A percentile compares a stretch with the other conserved stretches of the same genome.
phyloP scores from a whole-genome alignment of 1,140 invertebrate genomes.

The Schlechtendalia chinensis region DNA sequence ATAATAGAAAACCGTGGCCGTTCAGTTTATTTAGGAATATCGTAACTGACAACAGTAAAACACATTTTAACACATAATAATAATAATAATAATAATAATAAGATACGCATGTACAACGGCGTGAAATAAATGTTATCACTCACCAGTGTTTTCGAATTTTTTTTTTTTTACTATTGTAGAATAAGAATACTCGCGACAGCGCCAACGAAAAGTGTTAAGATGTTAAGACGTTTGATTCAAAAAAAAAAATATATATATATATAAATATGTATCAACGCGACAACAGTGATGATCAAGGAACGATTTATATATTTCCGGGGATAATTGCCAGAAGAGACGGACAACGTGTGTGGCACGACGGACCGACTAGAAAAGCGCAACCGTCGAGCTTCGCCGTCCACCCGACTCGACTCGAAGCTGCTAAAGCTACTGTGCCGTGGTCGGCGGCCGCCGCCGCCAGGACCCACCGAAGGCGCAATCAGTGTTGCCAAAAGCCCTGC shows the following conservation, averaged over 20 bases:
- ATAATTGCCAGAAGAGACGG: constrained; percentile 20
- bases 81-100: background rate
- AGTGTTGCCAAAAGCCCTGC: constrained; percentile 37
- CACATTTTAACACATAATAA: background rate
- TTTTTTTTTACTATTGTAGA: constrained; percentile 10
- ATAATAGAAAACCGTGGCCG: too few relatives aligned
- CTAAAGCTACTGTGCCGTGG: constrained; percentile 43
- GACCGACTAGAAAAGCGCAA: constrained; percentile 38
- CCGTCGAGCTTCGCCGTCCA: constrained; percentile 36
- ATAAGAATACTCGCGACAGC: constrained; percentile 1
- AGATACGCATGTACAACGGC: background rate
- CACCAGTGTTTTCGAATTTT: constrained; percentile 10
- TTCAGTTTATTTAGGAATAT: background rate
- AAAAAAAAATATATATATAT: background rate
- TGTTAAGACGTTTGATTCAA: too few relatives aligned
- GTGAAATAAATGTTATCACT: constrained; percentile 20
- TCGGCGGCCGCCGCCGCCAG: constrained; percentile 38
- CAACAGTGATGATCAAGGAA: background rate
- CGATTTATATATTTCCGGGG: constrained; percentile 23
- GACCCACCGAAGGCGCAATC: constrained; percentile 45
- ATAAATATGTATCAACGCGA: background rate
- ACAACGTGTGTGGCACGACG: constrained; percentile 31
- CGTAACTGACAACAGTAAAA: too few relatives aligned
- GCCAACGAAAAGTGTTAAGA: constrained; percentile 2
- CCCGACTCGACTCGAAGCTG: constrained; percentile 38